Evolutionary conservation across 1,140 invertebrate genomes (phyloP), one percentile per base, ranked within the genome.

Genomic region (Drosophila ficusphila): DNA sequence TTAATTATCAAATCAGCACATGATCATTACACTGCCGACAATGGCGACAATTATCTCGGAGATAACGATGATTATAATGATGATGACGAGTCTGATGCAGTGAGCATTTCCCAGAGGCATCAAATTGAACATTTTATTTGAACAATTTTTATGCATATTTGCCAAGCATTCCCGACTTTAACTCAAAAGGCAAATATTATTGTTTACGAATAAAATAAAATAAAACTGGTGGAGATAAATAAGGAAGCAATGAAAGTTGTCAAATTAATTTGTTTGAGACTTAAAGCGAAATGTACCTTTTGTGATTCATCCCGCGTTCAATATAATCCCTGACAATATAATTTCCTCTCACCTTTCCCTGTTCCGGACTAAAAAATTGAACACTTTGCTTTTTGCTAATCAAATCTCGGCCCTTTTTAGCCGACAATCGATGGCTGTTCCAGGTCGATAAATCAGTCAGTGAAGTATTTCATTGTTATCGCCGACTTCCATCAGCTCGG

Each of bases 1-100:
- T 86, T 86, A 88, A 86, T 86, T 86, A 86, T 78, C 70, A 86
- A 86, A 86, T 86, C 82, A 82, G 79, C 82, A 82, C 70, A 86
- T 78, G 82, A 86, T 86, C 82, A 75, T 86, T 88, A 75, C 51
- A 56, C 33, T 48, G 57, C 61, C 53, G 72, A 72, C 78, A 85
- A 79, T 72, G 65, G 62, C 39, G 56, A 42, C 61, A 69, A 72
- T 77, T 58, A 77, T 73, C 68, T 56, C 42, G 36, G 39, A 36
- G 38, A 33, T 34, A 41, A 51, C 29, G 69, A 52, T 44, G 39
- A 54, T 33, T 33, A 48, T 33, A 23, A 58, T 48, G 42, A 60
- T 60, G 25, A 33, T 52, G 42, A 41, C 41, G 47, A 29, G 47
- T 33, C 18, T 41, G 33, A 23, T 49, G 49, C 9, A 27, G 38